Evolutionary conservation across 2,113 vertebrate species (phyloP), one percentile per base, ranked within the genome.

Genomic region (Martes martes): DNA sequence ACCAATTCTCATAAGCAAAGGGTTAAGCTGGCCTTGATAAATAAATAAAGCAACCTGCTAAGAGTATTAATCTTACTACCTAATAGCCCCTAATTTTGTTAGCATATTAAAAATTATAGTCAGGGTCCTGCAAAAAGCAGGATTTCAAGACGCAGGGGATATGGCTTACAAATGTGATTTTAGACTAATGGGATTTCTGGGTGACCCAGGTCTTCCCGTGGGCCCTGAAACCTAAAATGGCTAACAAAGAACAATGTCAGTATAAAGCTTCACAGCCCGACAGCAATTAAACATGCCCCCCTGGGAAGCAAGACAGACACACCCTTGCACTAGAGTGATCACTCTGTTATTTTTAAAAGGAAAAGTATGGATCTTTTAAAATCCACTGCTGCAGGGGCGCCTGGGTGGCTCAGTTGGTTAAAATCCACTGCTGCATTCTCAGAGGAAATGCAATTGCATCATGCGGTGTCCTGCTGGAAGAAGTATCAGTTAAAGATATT

Each of bases 51-150:
- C 89, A 97, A 98, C 21, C 65, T 79, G 84, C 21, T 18, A 96
- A 95, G 50, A 97, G 73, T 96, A 86, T 89, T 97, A 97, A 97
- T 95, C 94, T 96, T 97, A 89, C 92, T 1, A 7, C 91, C 82
- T 97, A 98, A 98, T 67, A 98, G 95, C 79, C 95, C 89, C 57
- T 73, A 95, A 86, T 4, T 86, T 87, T 88, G 84, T 97, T 97
- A 98, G 96, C 93, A 98, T 98, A 98, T 94, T 96, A 98, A 98
- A 97, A 97, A 98, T 98, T 97, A 98, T 31, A 83, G 73, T 93
- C 78, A 98, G 86, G 65, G 91, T 96, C 85, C 33, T 89, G 65
- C 6, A 80, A 36, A 85, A 96, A 95, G 65, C 81, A 97, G 97
- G 89, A 94, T 97, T 98, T 95, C 95, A 97, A 97, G 96, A 96